phyloP scores from a whole-genome alignment of 1,140 invertebrate genomes.

The roundworm (Caenorhabditis elegans) region WBcel235 BX284606.5:14851001-14851500 shows the following conservation, averaged over 20 bases:
- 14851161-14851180: too few species aligned
- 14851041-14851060: too few species aligned
- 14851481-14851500: too few species aligned
- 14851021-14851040: too few species aligned
- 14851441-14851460: neutral
- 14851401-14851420: neutral
- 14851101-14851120: too few species aligned
- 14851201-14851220: too few species aligned
- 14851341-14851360: neutral
- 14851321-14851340: neutral
- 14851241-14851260: constrained; percentile 7
- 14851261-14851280: constrained; percentile 13
- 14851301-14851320: neutral
- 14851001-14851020: too few species aligned
- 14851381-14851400: neutral
- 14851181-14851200: too few species aligned
- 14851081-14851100: too few species aligned
- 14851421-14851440: neutral
- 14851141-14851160: too few species aligned
- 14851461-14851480: neutral
- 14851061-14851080: too few species aligned
- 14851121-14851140: too few species aligned
- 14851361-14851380: neutral
- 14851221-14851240: neutral
- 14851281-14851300: neutral